Evolutionary conservation across 2,888 invertebrate genomes (phyloP).

Genomic region (Emmelina monodactyla): DNA sequence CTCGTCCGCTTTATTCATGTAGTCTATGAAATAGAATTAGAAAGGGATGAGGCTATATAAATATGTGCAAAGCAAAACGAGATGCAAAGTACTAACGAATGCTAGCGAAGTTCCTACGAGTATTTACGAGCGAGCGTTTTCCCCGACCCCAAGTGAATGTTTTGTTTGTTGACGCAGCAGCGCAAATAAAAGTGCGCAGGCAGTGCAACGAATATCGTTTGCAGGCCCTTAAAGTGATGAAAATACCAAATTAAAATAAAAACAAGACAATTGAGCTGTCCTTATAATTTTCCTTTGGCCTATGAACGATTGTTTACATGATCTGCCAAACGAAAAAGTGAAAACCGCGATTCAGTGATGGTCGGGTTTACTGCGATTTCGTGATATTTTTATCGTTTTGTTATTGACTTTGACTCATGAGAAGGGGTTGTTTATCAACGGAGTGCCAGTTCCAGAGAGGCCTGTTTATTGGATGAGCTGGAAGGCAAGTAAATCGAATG

Average conservation of each 20-base stretch:
- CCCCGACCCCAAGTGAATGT: constrained; percentile 22
- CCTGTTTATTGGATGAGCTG: constrained; percentile 59
- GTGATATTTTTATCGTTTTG: constrained; percentile 37
- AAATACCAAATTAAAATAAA: constrained; percentile 45
- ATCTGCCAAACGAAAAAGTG: too few relatives aligned
- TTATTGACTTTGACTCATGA: constrained; percentile 25
- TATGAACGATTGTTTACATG: too few relatives aligned
- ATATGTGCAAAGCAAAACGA: constrained; percentile 32
- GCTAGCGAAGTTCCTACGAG: constrained; percentile 8
- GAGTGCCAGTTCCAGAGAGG: constrained; percentile 45
- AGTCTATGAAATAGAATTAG: too few relatives aligned
- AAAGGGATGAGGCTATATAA: background rate
- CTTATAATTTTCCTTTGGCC: constrained; percentile 21
- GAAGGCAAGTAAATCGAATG: constrained; percentile 51
- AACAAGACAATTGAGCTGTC: constrained; percentile 37
- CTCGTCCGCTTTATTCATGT: too few relatives aligned
- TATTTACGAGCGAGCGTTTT: constrained; percentile 4
- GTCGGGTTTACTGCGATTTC: constrained; percentile 44
- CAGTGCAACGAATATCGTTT: constrained; percentile 60
- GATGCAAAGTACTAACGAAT: constrained; percentile 27
- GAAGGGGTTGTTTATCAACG: constrained; percentile 33
- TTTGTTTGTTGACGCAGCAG: constrained; percentile 54
- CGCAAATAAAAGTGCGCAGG: constrained; percentile 58
- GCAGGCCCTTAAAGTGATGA: constrained; percentile 55
- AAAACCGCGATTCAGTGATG: constrained; percentile 49